Conservation (phyloP, 35 echinoderm and acorn worm species). For the Nesometra sesokonis region DNA sequence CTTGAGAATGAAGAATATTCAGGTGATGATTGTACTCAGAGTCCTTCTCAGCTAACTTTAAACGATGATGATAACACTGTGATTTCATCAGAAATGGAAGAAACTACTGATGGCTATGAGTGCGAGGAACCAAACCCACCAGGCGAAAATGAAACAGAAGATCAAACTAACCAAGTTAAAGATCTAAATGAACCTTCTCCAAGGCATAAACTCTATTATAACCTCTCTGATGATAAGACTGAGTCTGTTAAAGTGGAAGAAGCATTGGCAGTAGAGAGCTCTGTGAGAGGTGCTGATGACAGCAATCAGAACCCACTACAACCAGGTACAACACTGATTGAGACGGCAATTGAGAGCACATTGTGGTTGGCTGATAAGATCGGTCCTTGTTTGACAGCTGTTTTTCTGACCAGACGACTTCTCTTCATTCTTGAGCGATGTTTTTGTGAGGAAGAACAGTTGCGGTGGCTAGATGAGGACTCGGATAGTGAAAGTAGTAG, state of each 20-base stretch:
- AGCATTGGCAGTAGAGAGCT: too few species aligned
- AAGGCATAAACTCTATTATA: background rate
- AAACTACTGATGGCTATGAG: background rate
- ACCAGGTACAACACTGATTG: slow-evolving; percentile 44
- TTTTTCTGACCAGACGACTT: slow-evolving; percentile 36
- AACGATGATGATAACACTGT: background rate
- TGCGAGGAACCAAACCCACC: background rate
- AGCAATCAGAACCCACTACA: background rate
- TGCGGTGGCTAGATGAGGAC: slow-evolving; percentile 15
- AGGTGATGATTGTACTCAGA: background rate
- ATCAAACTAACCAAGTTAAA: background rate
- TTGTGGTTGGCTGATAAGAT: slow-evolving; percentile 61
- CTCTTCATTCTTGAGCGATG: slow-evolving; percentile 40
- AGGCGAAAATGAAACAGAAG: background rate
- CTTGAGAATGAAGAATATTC: slow-evolving; percentile 17
- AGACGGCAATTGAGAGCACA: slow-evolving; percentile 58
- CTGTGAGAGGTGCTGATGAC: background rate
- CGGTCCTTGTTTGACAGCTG: slow-evolving; percentile 63
- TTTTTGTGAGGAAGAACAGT: slow-evolving; percentile 31
- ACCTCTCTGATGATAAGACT: background rate
- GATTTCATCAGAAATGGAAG: background rate
- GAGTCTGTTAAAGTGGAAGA: background rate
- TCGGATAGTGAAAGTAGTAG: slow-evolving; percentile 44
- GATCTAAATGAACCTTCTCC: background rate
- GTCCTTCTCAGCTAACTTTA: background rate